phyloP scores from a whole-genome alignment of 2,113 vertebrate species.

The Mormyrus iriodes region DNA sequence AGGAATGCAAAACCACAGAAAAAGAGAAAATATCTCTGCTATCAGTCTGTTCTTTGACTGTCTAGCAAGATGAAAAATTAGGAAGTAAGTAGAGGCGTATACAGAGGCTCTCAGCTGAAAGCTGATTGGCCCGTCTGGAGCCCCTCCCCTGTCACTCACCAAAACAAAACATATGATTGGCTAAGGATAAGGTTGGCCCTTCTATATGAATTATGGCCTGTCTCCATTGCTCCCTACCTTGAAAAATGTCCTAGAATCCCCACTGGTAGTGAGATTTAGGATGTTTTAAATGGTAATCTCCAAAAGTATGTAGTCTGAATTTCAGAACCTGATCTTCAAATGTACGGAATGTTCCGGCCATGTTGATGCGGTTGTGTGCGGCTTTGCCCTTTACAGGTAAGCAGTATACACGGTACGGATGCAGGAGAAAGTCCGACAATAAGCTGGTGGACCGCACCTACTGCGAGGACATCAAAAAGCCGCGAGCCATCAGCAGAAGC shows the following conservation, averaged over 20 bases:
- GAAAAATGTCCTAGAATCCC: no score
- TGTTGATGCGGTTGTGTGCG: not conserved
- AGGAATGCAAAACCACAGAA: not conserved
- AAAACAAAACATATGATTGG: not conserved
- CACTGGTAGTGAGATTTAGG: not conserved
- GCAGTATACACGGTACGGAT: slow-evolving; percentile 88
- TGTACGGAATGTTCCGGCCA: not conserved
- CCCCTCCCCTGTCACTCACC: not conserved
- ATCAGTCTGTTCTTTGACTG: not conserved
- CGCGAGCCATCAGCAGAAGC: slow-evolving; percentile 71
- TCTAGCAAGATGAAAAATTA: not conserved
- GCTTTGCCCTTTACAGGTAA: slow-evolving; percentile 60
- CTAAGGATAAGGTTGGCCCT: not conserved
- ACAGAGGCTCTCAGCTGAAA: not conserved
- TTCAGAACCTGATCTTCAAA: not conserved
- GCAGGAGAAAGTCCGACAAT: slow-evolving; percentile 78
- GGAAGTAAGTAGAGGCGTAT: not conserved
- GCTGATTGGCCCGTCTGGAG: not conserved
- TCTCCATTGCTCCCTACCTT: no score
- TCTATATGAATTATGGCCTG: no score
- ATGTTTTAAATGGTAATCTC: not conserved
- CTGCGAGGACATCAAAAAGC: slow-evolving; percentile 78
- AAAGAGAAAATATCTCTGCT: not conserved
- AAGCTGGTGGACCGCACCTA: slow-evolving; percentile 87
- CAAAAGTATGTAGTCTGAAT: not conserved